Conservation (phyloP, 2,888 invertebrate genomes). For the Pinctada fucata region DNA sequence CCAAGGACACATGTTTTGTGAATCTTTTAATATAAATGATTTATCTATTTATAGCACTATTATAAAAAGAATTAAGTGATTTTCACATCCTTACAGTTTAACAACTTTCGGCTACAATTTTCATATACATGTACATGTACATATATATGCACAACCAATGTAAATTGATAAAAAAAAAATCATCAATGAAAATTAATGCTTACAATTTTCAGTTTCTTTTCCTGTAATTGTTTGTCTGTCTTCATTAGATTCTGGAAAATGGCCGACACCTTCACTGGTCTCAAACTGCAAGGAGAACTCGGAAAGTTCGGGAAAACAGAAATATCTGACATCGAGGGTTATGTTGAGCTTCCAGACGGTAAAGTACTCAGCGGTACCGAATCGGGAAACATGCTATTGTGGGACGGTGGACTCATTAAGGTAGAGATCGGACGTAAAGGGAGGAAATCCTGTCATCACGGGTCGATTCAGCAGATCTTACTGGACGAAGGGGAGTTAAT, state of each 20-base stretch:
- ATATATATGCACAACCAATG: no score
- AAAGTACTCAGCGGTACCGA: constrained; percentile 92
- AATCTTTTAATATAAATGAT: no score
- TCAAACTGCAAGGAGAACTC: constrained; percentile 91
- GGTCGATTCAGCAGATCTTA: constrained; percentile 84
- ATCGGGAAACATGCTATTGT: constrained; percentile 94
- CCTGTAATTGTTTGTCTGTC: no score
- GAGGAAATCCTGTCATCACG: constrained; percentile 85
- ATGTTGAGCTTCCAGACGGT: constrained; percentile 91
- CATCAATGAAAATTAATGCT: no score
- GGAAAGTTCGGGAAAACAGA: constrained; percentile 95
- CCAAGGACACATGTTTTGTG: no score
- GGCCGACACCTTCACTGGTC: constrained; percentile 91
- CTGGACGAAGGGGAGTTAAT: constrained; percentile 80
- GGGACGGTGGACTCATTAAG: constrained; percentile 93
- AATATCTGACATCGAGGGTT: constrained; percentile 91
- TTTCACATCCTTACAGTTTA: no score
- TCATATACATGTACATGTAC: no score
- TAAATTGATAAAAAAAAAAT: no score
- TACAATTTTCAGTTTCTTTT: no score
- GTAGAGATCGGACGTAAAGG: constrained; percentile 79
- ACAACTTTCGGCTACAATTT: no score
- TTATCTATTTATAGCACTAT: no score
- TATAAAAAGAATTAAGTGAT: no score
- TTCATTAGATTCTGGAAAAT: constrained; percentile 93